A percentile compares a stretch with the other conserved stretches of the same genome.
Conservation (phyloP, 2,113 vertebrate species). For the Cromileptes altivelis region DNA sequence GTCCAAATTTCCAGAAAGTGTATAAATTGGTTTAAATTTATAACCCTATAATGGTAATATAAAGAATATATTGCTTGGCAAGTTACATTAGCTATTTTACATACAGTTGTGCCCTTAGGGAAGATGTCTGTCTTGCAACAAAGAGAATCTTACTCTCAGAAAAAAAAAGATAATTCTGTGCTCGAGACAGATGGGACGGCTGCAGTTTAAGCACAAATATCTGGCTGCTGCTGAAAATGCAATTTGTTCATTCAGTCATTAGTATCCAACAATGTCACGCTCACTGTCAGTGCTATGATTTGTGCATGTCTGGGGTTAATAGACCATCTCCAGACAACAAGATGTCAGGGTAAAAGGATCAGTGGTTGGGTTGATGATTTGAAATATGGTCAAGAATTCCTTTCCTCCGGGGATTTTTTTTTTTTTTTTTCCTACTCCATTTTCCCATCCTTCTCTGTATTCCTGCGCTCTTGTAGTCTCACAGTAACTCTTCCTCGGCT, state of each 20-base stretch:
- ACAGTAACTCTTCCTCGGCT: conserved; percentile 15
- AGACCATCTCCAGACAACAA: conserved; percentile 35
- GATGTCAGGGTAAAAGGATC: conserved; percentile 34
- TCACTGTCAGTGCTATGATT: conserved; percentile 46
- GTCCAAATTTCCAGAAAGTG: not conserved
- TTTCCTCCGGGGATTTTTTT: not conserved
- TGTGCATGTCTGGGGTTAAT: conserved; percentile 46
- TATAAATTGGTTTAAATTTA: conserved; percentile 12
- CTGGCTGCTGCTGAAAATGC: conserved; percentile 34
- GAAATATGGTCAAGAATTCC: conserved; percentile 30
- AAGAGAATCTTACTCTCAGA: not conserved
- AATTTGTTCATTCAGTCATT: conserved; percentile 44
- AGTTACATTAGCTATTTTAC: conserved; percentile 4
- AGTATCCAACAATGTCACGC: conserved; percentile 18
- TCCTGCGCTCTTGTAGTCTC: conserved; percentile 20
- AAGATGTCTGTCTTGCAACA: not conserved
- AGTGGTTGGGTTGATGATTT: conserved; percentile 50
- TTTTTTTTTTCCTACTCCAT: conserved; percentile 3
- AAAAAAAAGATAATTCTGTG: conserved; percentile 14
- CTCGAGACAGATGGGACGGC: conserved; percentile 34
- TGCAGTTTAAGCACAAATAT: conserved; percentile 35
- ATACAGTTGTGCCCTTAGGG: not conserved
- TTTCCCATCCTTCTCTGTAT: conserved; percentile 29
- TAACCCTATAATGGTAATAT: conserved; percentile 19
- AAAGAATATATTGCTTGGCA: not conserved